Base-by-base conservation (phyloP, 2,113 vertebrate genomes). In the Cyprichromis sp. region DNA sequence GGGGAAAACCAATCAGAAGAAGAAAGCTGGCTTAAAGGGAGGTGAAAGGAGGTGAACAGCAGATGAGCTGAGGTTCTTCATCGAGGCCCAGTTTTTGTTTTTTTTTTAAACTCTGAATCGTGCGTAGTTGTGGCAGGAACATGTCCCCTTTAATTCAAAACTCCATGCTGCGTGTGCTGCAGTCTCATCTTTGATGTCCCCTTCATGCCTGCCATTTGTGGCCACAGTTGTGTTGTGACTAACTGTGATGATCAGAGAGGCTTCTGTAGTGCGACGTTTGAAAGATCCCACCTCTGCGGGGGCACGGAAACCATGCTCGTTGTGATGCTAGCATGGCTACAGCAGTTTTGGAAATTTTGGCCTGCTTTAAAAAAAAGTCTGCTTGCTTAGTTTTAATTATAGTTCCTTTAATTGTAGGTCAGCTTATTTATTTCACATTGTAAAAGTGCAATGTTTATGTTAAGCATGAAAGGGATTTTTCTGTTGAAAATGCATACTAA, bases 381-480 rank as follows among this genome's bases (percentile, higher is more conserved):
- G 14, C 6, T 80, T 42, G 34, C 17, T 50, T 38, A 42, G 80
- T 81, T 83, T 86, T 24, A 83, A 42, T 59, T 59, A 86, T 87
- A 89, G 84, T 61, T 61, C 0, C 9, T 61, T 61, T 61, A 63
- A 34, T 63, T 63, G 29, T 63, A 0, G 29, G 29, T 86, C 86
- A 50, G 82, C 16, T 87, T 80, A 91, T 88, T 91, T 92, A 91
- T 91, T 92, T 87, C 31, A 50, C 80, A 17, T 73, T 45, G 63
- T 88, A 8, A 21, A 84, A 79, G 87, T 88, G 87, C 89, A 91
- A 81, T 78, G 40, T 87, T 92, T 88, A 50, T 78, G 26, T 85
- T 57, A 12, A 71, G 91, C 92, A 91, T 88, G 85, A 85, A 89
- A 92, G 90, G 86, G 78, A 92, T 63, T 80, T 85, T 80, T 84